Conservation (phyloP, 2,113 vertebrate genomes). For the Climacteris rufus region DNA sequence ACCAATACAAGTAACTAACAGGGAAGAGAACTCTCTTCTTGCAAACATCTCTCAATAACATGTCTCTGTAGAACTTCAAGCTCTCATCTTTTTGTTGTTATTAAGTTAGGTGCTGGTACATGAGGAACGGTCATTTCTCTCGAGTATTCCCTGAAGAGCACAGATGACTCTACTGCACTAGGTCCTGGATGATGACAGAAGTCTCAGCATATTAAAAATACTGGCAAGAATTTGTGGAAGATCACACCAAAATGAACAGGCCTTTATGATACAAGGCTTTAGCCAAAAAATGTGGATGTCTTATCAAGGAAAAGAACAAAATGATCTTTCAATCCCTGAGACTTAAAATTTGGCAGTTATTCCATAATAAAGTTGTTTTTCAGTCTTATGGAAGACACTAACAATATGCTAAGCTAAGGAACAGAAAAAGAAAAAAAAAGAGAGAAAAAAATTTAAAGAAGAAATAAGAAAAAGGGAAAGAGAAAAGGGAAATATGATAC, state of each 20-base stretch:
- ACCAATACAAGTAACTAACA: background rate
- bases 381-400: background rate
- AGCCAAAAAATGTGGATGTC: background rate
- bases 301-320: background rate
- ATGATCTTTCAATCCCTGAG: background rate
- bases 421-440: fast-evolving
- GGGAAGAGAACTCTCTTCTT: background rate
- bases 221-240: background rate
- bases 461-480: background rate
- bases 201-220: background rate
- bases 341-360: background rate
- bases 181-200: background rate
- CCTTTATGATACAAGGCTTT: background rate
- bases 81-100: background rate
- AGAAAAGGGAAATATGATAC: background rate
- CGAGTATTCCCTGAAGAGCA: background rate
- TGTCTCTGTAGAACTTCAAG: background rate
- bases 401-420: background rate
- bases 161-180: background rate
- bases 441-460: background rate
- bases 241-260: background rate
- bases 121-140: background rate
- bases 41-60: background rate
- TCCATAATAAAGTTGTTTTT: background rate
- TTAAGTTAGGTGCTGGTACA: background rate